phyloP scores from a whole-genome alignment of 2,113 vertebrate species.

The Larimichthys crocea region DNA sequence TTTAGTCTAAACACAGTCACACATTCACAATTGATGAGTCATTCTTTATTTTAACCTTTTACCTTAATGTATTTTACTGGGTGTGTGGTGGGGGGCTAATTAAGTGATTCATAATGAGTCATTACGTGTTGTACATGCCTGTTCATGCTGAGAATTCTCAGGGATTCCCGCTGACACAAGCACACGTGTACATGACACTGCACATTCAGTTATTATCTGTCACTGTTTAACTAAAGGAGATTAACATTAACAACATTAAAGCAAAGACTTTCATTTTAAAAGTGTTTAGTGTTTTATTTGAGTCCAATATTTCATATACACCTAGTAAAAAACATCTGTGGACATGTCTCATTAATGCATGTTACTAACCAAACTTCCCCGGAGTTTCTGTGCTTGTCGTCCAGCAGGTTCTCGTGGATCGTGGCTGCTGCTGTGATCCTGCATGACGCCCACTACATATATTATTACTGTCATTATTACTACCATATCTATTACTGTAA shows the following conservation, averaged over 20 bases:
- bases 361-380: too few relatives aligned
- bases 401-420: too few relatives aligned
- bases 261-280: not conserved
- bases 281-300: not conserved
- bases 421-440: too few relatives aligned
- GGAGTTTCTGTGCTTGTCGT: too few relatives aligned
- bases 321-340: too few relatives aligned
- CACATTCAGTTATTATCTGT: not conserved
- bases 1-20: constrained; percentile 3
- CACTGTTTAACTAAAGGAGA: too few relatives aligned
- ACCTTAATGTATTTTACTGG: not conserved
- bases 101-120: constrained; percentile 57
- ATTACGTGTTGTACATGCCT: constrained; percentile 6
- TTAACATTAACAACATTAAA: not conserved
- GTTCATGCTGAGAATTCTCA: constrained; percentile 36
- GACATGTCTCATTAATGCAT: too few relatives aligned
- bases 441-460: too few relatives aligned
- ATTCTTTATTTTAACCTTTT: constrained; percentile 27
- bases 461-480: too few relatives aligned
- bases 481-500: too few relatives aligned
- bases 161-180: constrained; percentile 55
- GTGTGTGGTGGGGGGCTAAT: not conserved
- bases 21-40: constrained; percentile 48
- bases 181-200: not conserved
- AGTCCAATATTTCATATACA: not conserved